phyloP scores from a whole-genome alignment of 1,140 invertebrate species.

The Drosophila arizonae region DNA sequence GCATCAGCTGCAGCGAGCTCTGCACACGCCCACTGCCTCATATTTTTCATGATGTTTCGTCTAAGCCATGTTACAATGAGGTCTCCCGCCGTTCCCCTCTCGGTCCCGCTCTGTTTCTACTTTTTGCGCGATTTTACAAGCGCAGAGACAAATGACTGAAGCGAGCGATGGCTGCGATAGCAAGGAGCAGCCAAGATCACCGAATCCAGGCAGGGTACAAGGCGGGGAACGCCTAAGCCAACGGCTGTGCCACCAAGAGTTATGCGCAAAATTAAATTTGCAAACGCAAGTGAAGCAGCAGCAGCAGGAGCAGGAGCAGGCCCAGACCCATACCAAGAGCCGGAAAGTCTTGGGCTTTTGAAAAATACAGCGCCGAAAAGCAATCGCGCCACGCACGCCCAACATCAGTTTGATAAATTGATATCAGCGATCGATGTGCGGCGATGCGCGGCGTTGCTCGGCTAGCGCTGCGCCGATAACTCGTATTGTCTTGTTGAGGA shows the following conservation, averaged over 20 bases:
- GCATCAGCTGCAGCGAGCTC: slow-evolving; percentile 18
- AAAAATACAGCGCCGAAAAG: slow-evolving; percentile 61
- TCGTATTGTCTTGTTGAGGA: slow-evolving; percentile 63
- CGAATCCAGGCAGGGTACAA: slow-evolving; percentile 32
- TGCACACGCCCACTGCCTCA: slow-evolving; percentile 66
- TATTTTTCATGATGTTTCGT: slow-evolving; percentile 60
- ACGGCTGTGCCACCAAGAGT: slow-evolving; percentile 75
- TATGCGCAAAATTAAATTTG: slow-evolving; percentile 78
- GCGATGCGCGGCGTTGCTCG: slow-evolving; percentile 19
- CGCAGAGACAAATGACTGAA: slow-evolving; percentile 73
- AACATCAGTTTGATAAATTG: slow-evolving; percentile 82
- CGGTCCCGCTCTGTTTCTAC: not conserved
- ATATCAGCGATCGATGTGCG: slow-evolving; percentile 75
- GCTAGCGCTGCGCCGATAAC: slow-evolving; percentile 35
- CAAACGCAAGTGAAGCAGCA: slow-evolving; percentile 51
- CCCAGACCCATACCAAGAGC: slow-evolving; percentile 22
- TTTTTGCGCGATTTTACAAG: slow-evolving; percentile 57
- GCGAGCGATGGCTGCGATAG: slow-evolving; percentile 63
- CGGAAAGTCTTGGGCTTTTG: slow-evolving; percentile 10
- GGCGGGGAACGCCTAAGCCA: slow-evolving; percentile 58
- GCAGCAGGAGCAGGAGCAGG: slow-evolving; percentile 8
- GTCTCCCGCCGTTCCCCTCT: not conserved
- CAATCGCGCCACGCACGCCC: slow-evolving; percentile 78
- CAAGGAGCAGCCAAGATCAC: slow-evolving; percentile 33
- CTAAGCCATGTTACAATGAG: slow-evolving; percentile 42